Evolutionary conservation across 2,113 vertebrate species (phyloP).

Genomic region (Laticauda laticaudata): DNA sequence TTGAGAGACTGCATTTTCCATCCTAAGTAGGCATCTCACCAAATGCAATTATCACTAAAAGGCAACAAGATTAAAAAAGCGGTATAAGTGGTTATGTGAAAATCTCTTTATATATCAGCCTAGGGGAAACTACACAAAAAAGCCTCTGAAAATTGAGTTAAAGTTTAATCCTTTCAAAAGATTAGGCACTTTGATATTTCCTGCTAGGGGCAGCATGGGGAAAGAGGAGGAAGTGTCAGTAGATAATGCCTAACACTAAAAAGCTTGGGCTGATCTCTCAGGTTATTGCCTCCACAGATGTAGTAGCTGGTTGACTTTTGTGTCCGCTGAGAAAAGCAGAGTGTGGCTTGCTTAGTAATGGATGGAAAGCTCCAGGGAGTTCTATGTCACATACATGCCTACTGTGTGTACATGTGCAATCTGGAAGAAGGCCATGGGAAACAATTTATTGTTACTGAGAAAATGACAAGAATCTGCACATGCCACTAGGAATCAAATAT

Average conservation of each 20-base stretch:
- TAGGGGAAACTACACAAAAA: slow-evolving; percentile 64
- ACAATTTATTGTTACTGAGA: not conserved
- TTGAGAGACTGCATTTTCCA: slow-evolving; percentile 51
- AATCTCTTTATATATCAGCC: slow-evolving; percentile 60
- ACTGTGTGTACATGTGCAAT: not conserved
- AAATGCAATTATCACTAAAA: slow-evolving; percentile 65
- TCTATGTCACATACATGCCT: not conserved
- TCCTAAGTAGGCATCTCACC: slow-evolving; percentile 55
- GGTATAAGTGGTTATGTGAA: slow-evolving; percentile 59
- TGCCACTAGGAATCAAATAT: not conserved
- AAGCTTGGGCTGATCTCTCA: slow-evolving; percentile 1
- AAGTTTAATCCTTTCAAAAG: slow-evolving; percentile 57
- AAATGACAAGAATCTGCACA: not conserved
- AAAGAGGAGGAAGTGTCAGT: not conserved
- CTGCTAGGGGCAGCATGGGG: slow-evolving; percentile 5
- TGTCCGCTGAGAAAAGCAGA: not conserved
- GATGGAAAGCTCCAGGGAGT: not conserved
- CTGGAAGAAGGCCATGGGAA: not conserved
- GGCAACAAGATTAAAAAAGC: slow-evolving; percentile 57
- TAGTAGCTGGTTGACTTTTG: not conserved
- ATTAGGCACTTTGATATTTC: slow-evolving; percentile 60
- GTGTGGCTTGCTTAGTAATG: not conserved
- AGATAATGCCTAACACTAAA: slow-evolving; percentile 48
- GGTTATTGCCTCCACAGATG: not conserved
- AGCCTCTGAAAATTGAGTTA: slow-evolving; percentile 67